Conservation (phyloP, 2,113 vertebrate species). For the Labeo rohita region DNA sequence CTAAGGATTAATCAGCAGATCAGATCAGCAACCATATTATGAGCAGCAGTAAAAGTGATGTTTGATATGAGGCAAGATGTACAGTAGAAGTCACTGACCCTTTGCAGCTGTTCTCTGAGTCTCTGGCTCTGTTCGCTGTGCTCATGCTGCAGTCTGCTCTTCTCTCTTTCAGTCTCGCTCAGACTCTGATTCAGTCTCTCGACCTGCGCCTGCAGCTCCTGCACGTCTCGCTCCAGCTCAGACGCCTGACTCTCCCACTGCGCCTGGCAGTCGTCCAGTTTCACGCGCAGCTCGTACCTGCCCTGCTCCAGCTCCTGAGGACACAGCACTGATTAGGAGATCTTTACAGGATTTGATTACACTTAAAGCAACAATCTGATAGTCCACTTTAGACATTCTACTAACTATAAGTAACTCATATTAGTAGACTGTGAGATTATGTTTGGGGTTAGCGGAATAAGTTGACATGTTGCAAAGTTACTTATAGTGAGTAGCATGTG, state of each 20-base stretch:
- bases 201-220: conserved; percentile 69
- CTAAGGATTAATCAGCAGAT: neutral
- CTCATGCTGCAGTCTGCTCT: conserved; percentile 62
- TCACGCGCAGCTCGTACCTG: conserved; percentile 71
- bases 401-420: neutral
- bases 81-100: conserved; percentile 64
- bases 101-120: conserved; percentile 72
- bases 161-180: conserved; percentile 66
- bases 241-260: conserved; percentile 78
- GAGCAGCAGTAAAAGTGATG: neutral
- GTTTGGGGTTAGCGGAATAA: neutral
- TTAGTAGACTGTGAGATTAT: neutral
- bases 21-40: neutral
- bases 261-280: conserved; percentile 71
- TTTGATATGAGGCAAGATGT: neutral
- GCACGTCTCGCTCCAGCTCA: conserved; percentile 76
- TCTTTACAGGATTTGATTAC: neutral
- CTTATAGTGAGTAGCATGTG: too few relatives aligned
- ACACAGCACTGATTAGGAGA: neutral
- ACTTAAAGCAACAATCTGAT: neutral
- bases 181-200: conserved; percentile 68
- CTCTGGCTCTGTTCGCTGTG: conserved; percentile 63
- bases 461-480: neutral
- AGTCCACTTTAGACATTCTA: too few relatives aligned
- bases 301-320: conserved; percentile 77